Evolutionary conservation across 2,888 invertebrate genomes (phyloP), one percentile per base, ranked within the genome.

Genomic region (Cheilosia impressa): DNA sequence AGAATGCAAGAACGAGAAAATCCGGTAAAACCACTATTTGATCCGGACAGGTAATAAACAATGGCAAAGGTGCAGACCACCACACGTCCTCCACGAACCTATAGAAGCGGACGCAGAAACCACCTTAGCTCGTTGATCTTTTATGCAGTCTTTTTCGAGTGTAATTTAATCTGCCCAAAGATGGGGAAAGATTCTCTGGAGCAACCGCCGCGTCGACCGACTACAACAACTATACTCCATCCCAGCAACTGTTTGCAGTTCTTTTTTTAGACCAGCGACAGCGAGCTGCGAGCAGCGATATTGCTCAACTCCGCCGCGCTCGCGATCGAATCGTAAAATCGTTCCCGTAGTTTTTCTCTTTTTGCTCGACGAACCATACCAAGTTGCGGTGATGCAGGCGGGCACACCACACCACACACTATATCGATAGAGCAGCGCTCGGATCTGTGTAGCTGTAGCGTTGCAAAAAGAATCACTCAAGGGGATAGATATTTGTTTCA

Each of bases 1-100:
- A 60, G 27, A 38, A 58, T 10, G 68, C 68, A 47, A 79, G 65
- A 84, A 84, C 84, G 65, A 71, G 84, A 71, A 84, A 79, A 75
- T 84, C 84, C 79, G 75, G 84, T 84, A 84, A 84, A 79, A 84
- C 84, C 65, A 79, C 84, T 84, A 71, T 84, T 66, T 65, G 69
- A 65, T 58, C 63, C 69, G 78, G 63, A 78, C 73, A 72, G 60
- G 66, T 69, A 84, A 79, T 84, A 75, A 79, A 80, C 80, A 75
- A 84, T 79, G 78, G 55, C 68, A 47, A 69, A 76, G 76, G 66
- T 68, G 68, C 38, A 66, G 57, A 58, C 27, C 66, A 63, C 73
- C 73, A 27, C 38, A 63, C 52, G 69, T 79, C 80, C 79, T 13
- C 38, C 38, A 9, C 4, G 38, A 13, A 10, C 38, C 13, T 75